Evolutionary conservation across 2,888 invertebrate species (phyloP), one percentile per base, ranked within the genome.

Genomic region (Pseudanteris insignis): DNA sequence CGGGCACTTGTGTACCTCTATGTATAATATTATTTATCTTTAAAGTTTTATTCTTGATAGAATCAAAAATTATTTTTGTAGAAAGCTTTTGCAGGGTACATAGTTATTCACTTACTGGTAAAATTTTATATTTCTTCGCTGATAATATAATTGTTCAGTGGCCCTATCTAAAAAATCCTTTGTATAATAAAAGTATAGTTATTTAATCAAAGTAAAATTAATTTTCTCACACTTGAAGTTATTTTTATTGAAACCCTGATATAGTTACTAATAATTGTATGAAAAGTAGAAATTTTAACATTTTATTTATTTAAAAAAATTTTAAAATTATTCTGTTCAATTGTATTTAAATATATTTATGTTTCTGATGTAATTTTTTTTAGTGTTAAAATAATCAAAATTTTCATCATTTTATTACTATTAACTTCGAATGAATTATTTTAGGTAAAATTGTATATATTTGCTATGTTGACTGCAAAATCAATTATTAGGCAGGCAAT

Each of bases 51-150:
- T 88, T 86, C 66, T 71, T 92, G 25, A 78, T 83, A 18, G 82
- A 88, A 67, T 86, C 88, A 53, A 87, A 86, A 74, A 91, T 96
- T 54, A 85, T 97, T 44, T 99, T 94, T 81, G 84, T 98, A 38
- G 98, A 99, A 81, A 98, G 97, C 76, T 89, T 94, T 72, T 99
- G 98, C 76, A 85, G 99, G 69, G 96, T 97, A 0, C 86, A 89
- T 69, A 89, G 89, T 7, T 83, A 98, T 29, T 98, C 98, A 1
- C 81, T 99, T 28, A 89, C 91, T 43, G 98, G 95, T 0, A 90
- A 88, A 78, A 89, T 99, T 66, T 82, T 98, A 41, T 87, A 91
- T 73, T 88, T 86, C 67, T 82, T 95, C 75, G 91, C 89, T 10
- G 94, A 98, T 82, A 82, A 90, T 66, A 84, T 96, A 78, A 82